Evolutionary conservation across 2,888 invertebrate species (phyloP).

Genomic region (Orthosia incerta): DNA sequence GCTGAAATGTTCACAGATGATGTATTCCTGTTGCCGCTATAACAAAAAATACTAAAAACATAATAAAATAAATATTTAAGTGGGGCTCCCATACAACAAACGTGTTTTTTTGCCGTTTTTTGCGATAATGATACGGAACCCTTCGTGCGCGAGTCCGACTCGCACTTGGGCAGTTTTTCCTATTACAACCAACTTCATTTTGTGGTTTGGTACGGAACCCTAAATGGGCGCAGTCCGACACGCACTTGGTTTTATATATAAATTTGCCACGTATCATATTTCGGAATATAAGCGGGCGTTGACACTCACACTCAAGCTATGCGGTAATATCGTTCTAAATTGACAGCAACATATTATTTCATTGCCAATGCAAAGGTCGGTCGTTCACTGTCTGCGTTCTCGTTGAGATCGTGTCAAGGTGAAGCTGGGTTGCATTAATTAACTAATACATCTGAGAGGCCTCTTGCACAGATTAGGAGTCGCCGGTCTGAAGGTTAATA

Average conservation of each 20-base stretch:
- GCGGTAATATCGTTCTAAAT: constrained; percentile 64
- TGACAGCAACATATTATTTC: constrained; percentile 69
- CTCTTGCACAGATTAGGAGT: constrained; percentile 58
- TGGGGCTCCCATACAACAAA: no score
- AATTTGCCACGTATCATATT: constrained; percentile 28
- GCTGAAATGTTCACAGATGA: no score
- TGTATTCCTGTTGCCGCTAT: no score
- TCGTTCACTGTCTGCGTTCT: constrained; percentile 81
- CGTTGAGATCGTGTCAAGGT: constrained; percentile 77
- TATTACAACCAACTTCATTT: no score
- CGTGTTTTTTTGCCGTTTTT: no score
- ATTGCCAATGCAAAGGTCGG: constrained; percentile 79
- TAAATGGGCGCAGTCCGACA: no score
- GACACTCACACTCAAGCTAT: constrained; percentile 49
- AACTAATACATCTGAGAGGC: constrained; percentile 69
- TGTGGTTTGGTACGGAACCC: no score
- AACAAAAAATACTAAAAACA: no score
- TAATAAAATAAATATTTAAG: no score
- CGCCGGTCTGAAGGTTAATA: constrained; percentile 61
- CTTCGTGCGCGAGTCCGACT: no score
- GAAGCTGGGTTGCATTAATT: constrained; percentile 75
- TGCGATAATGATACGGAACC: no score
- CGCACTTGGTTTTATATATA: neutral
- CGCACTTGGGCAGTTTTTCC: no score
- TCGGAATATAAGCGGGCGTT: constrained; percentile 19